These are phyloP conservation scores for Incurvaria masculella DNA, from an alignment of 2,888 invertebrate genomes.

Conservation along the genomic window DNA sequence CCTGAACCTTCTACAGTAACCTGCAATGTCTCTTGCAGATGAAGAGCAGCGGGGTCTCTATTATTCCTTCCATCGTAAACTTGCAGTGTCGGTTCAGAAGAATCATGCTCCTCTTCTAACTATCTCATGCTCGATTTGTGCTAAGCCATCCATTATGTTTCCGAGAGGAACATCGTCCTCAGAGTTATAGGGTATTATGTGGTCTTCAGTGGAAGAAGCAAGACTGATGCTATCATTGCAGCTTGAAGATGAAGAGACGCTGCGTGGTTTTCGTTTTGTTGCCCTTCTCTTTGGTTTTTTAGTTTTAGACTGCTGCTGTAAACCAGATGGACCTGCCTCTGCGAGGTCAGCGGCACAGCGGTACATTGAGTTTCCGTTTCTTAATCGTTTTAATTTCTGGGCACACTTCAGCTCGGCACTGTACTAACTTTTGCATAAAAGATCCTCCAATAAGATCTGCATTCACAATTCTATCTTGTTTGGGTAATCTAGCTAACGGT, in stretches of 20 bases:
- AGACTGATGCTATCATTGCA: too few relatives aligned
- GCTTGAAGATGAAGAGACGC: too few relatives aligned
- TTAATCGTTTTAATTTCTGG: neutral
- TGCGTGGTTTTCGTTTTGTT: too few relatives aligned
- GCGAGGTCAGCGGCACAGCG: neutral
- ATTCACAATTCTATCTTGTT: neutral
- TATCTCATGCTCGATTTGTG: too few relatives aligned
- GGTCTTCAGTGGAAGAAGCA: too few relatives aligned
- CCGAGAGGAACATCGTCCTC: too few relatives aligned
- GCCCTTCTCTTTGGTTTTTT: too few relatives aligned
- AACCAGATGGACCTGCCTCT: neutral
- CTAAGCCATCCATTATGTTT: too few relatives aligned
- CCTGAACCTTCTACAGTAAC: neutral
- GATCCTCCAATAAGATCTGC: neutral
- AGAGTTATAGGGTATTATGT: too few relatives aligned
- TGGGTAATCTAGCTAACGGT: neutral
- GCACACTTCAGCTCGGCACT: neutral
- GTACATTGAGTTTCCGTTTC: constrained; percentile 1
- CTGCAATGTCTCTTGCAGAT: neutral
- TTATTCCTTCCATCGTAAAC: too few relatives aligned
- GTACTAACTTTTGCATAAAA: neutral
- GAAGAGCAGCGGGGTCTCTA: neutral
- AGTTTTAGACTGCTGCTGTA: neutral
- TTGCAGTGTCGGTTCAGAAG: too few relatives aligned
- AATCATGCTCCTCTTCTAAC: too few relatives aligned